These are phyloP conservation scores for Vandiemenella viatica DNA, from an alignment of 2,888 invertebrate genomes.

Conservation along the genomic window DNA sequence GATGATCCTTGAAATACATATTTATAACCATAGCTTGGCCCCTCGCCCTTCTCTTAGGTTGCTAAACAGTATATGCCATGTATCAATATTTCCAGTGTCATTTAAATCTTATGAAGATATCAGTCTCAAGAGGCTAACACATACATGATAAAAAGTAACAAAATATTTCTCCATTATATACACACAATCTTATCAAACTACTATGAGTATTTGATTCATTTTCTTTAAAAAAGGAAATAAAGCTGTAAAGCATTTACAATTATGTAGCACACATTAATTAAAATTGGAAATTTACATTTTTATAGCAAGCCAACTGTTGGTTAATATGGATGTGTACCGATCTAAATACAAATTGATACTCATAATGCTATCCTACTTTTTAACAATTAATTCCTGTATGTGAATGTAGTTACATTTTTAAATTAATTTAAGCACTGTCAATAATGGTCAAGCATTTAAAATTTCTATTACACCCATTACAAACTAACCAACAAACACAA, in stretches of 20 bases:
- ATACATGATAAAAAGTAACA: constrained; percentile 15
- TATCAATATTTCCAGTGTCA: constrained; percentile 4
- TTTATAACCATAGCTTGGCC: constrained; percentile 6
- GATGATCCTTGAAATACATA: background rate
- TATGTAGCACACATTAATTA: constrained; percentile 4
- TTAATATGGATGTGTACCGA: background rate
- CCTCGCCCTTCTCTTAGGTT: constrained; percentile 4
- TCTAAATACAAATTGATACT: background rate
- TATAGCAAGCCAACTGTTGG: background rate
- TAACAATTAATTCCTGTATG: too few relatives aligned
- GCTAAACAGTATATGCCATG: background rate
- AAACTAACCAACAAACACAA: too few relatives aligned
- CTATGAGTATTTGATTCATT: constrained; percentile 9
- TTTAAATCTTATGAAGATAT: constrained; percentile 21
- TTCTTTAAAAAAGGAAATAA: constrained; percentile 5
- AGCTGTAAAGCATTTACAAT: background rate
- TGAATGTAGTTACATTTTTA: too few relatives aligned
- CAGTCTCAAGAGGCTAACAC: constrained; percentile 34
- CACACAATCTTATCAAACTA: constrained; percentile 7
- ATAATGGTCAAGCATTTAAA: too few relatives aligned
- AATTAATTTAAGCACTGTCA: too few relatives aligned
- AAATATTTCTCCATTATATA: constrained; percentile 14
- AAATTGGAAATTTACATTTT: background rate
- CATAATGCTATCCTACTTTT: too few relatives aligned
- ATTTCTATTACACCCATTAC: too few relatives aligned